Evolutionary conservation across 2,888 invertebrate genomes (phyloP).

Genomic region (Amiota mariae): DNA sequence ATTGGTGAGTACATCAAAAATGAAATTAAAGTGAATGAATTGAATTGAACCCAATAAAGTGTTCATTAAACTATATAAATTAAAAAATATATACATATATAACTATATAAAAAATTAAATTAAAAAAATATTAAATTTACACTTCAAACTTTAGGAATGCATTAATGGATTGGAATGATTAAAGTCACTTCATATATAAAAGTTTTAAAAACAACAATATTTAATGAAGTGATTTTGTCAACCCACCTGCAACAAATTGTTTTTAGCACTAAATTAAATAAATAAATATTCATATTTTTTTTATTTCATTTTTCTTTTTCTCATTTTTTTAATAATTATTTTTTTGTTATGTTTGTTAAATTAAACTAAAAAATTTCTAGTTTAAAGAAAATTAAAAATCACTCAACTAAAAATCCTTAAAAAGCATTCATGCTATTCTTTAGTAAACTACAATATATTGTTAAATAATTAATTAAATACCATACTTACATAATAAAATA

Average conservation of each 20-base stretch:
- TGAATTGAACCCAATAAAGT: slow-evolving; percentile 71
- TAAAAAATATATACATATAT: slow-evolving; percentile 20
- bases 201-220: not conserved
- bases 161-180: too few relatives aligned
- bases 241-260: slow-evolving; percentile 37
- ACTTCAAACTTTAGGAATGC: too few relatives aligned
- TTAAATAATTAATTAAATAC: slow-evolving; percentile 42
- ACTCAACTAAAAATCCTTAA: slow-evolving; percentile 31
- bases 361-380: slow-evolving; percentile 3
- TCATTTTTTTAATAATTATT: not conserved
- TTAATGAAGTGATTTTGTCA: not conserved
- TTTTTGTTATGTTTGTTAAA: slow-evolving; percentile 1
- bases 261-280: slow-evolving; percentile 52
- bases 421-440: slow-evolving; percentile 42
- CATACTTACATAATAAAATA: slow-evolving; percentile 41
- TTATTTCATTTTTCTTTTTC: slow-evolving; percentile 39
- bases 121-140: not conserved
- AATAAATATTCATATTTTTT: slow-evolving; percentile 37
- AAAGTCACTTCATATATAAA: too few relatives aligned
- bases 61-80: slow-evolving; percentile 65
- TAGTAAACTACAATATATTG: slow-evolving; percentile 46
- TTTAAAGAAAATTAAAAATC: slow-evolving; percentile 31
- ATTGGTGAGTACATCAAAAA: slow-evolving; percentile 28
- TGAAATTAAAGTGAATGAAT: slow-evolving; percentile 52
- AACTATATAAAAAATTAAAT: slow-evolving; percentile 16